phyloP scores from a whole-genome alignment of 2,797 vertebrate genomes.

The Lepus townsendii region DNA sequence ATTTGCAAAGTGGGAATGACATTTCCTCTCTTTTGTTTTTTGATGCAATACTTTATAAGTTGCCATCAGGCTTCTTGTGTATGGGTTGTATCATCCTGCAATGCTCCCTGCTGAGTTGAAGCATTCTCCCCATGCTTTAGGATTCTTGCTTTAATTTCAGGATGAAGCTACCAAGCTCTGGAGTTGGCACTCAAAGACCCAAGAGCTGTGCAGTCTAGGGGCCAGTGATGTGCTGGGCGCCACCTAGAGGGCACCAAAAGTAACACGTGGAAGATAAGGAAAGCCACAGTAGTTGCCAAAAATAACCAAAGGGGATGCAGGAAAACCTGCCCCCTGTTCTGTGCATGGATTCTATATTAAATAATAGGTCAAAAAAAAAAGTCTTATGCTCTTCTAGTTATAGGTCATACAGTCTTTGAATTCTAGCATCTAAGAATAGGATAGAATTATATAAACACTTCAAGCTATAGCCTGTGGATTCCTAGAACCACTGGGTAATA shows the following conservation, averaged over 20 bases:
- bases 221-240: not conserved
- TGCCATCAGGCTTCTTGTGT: not conserved
- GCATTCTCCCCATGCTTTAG: not conserved
- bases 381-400: not conserved
- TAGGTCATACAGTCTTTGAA: slow-evolving; percentile 19
- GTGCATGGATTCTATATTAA: not conserved
- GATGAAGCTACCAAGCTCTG: not conserved
- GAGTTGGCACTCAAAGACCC: not conserved
- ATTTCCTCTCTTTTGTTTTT: not conserved
- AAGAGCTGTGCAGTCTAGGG: not conserved
- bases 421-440: not conserved
- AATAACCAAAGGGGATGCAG: not conserved
- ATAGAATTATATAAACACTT: not conserved
- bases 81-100: not conserved
- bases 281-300: not conserved
- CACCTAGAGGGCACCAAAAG: not conserved
- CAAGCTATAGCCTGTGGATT: not conserved
- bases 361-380: not conserved
- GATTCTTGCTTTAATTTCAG: not conserved
- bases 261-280: not conserved
- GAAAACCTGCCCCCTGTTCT: not conserved
- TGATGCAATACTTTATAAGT: not conserved
- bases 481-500: not conserved
- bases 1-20: not conserved
- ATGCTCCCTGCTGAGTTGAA: not conserved